These are phyloP conservation scores for Sigmodon hispidus DNA, from an alignment of 2,113 vertebrate species.

Conservation along the genomic window DNA sequence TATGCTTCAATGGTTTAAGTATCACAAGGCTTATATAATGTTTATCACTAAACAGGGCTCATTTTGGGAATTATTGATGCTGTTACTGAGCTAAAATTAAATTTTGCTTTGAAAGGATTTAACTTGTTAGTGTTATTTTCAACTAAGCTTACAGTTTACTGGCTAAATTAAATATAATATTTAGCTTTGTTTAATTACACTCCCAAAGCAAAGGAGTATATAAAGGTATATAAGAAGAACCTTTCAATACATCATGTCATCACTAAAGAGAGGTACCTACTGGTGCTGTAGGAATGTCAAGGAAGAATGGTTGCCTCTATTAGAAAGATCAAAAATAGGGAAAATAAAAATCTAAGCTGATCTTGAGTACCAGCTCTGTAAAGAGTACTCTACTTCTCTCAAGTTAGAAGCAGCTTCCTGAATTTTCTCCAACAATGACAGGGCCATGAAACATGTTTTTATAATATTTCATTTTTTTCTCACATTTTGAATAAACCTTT, in stretches of 20 bases:
- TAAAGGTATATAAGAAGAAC: neutral
- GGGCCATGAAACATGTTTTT: neutral
- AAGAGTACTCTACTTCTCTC: neutral
- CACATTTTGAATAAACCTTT: neutral
- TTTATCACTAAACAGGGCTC: neutral
- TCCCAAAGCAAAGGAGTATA: neutral
- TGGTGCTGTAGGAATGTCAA: neutral
- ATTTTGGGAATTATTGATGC: neutral
- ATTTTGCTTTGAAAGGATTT: neutral
- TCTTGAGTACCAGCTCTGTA: neutral
- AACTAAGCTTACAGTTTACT: neutral
- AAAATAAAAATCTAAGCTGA: neutral
- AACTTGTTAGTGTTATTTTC: neutral
- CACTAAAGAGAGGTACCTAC: neutral
- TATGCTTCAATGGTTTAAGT: neutral
- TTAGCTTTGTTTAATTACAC: neutral
- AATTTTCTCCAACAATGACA: neutral
- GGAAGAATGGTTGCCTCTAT: neutral
- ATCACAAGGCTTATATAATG: neutral
- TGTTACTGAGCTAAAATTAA: neutral
- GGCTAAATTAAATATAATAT: neutral
- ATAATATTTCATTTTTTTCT: neutral
- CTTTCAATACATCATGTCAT: neutral
- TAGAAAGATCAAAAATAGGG: neutral
- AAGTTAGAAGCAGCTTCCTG: neutral